These are phyloP conservation scores for Gobionotothen gibberifrons DNA, from an alignment of 2,797 vertebrate species.

Conservation along the genomic window DNA sequence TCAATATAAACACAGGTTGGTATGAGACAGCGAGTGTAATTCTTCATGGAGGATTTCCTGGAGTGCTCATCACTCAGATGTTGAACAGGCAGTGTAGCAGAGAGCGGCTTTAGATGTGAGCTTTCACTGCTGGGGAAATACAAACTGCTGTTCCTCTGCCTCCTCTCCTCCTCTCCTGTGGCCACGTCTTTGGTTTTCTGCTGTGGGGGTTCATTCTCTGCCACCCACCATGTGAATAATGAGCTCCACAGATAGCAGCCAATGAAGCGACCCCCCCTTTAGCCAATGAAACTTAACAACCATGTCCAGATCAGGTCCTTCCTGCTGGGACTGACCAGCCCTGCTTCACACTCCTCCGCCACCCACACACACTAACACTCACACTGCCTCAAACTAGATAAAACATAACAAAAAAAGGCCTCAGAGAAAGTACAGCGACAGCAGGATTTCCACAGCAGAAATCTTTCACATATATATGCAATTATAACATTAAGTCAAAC, in stretches of 20 bases:
- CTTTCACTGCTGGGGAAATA: constrained; percentile 48
- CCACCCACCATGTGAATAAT: constrained; percentile 86
- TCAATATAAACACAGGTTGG: constrained; percentile 44
- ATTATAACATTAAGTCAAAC: constrained; percentile 39
- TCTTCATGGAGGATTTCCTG: constrained; percentile 39
- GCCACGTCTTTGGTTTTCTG: constrained; percentile 61
- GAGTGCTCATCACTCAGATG: constrained; percentile 35
- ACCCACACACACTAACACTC: constrained; percentile 59
- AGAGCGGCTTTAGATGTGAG: constrained; percentile 35
- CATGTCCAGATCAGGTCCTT: constrained; percentile 83
- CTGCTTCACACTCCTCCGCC: constrained; percentile 74
- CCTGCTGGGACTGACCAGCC: constrained; percentile 82
- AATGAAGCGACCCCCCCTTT: constrained; percentile 77
- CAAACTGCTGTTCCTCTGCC: constrained; percentile 41
- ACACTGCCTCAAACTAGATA: constrained; percentile 51
- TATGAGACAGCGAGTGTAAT: constrained; percentile 16
- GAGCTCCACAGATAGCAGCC: constrained; percentile 82
- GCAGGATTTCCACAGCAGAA: constrained; percentile 19
- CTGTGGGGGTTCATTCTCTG: constrained; percentile 75
- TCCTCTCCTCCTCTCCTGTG: constrained; percentile 62
- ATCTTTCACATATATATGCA: constrained; percentile 6
- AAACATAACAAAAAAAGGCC: constrained; percentile 31
- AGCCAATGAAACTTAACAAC: constrained; percentile 87
- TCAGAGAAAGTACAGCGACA: constrained; percentile 10
- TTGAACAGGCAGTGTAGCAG: constrained; percentile 11